These are phyloP conservation scores for Sinocyclocheilus anophthalmus DNA, from an alignment of 2,113 vertebrate genomes.

Conservation along the genomic window DNA sequence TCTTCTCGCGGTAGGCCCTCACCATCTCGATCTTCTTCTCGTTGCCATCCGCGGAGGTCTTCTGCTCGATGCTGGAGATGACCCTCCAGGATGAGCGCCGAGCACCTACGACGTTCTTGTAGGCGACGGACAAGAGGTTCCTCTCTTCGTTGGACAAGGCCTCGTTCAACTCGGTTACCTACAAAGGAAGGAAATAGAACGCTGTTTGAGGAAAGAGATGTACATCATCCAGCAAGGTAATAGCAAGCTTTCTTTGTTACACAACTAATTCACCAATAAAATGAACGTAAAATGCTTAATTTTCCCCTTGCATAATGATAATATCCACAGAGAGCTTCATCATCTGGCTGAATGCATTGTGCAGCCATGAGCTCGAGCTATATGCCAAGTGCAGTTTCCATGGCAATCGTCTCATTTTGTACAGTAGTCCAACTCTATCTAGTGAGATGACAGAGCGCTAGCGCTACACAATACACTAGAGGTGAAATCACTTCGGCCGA, in stretches of 20 bases:
- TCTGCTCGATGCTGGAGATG: constrained; percentile 99
- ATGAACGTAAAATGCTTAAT: background rate
- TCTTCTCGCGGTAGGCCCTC: constrained; percentile 95
- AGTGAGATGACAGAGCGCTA: constrained; percentile 61
- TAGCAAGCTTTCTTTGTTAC: background rate
- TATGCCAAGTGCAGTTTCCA: constrained; percentile 69
- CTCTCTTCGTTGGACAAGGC: constrained; percentile 97
- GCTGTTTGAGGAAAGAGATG: background rate
- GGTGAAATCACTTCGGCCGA: constrained; percentile 59
- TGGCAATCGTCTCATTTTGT: constrained; percentile 69
- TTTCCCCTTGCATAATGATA: constrained; percentile 35
- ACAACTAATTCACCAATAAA: background rate
- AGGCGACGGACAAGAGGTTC: constrained; percentile 95
- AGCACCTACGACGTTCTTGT: constrained; percentile 97
- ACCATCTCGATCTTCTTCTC: constrained; percentile 99
- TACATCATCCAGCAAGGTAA: background rate
- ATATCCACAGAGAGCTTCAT: constrained; percentile 5
- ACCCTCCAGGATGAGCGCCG: constrained; percentile 97
- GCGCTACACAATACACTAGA: constrained; percentile 54
- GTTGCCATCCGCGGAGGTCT: constrained; percentile 95
- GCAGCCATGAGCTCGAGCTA: constrained; percentile 58
- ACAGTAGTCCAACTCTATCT: constrained; percentile 62
- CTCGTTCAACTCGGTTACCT: constrained; percentile 97
- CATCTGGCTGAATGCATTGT: constrained; percentile 24
- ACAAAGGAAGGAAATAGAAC: constrained; percentile 35